A percentile compares a stretch with the other conserved stretches of the same genome.
Evolutionary conservation across 1,140 invertebrate species (phyloP).

Genomic region (Nautilus pompilius): DNA sequence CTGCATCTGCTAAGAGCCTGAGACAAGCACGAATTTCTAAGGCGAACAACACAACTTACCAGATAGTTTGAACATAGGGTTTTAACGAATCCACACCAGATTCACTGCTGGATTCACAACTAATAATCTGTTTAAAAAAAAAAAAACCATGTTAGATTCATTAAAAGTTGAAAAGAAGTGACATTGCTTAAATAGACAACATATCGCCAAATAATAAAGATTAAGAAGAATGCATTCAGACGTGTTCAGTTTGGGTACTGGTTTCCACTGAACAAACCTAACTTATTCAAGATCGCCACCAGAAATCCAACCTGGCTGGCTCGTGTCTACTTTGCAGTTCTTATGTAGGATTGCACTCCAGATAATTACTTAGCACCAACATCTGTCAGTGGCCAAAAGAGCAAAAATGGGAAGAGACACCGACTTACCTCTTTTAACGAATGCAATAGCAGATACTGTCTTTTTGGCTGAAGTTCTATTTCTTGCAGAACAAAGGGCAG

Average conservation of each 20-base stretch:
- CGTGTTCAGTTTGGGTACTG: no score
- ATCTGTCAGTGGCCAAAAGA: no score
- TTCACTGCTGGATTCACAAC: constrained; percentile 76
- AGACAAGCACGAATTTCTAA: neutral
- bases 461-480: constrained; percentile 85
- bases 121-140: constrained; percentile 69
- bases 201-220: neutral
- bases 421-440: constrained; percentile 87
- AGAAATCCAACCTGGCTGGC: no score
- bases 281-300: no score
- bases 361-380: no score
- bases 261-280: no score
- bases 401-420: neutral
- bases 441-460: constrained; percentile 94
- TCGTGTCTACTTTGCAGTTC: no score
- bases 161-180: neutral
- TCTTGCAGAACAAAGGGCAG: constrained; percentile 92
- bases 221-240: neutral
- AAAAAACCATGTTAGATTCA: neutral
- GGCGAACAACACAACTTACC: constrained; percentile 40
- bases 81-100: constrained; percentile 75
- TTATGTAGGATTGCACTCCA: no score
- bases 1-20: no score
- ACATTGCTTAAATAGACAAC: neutral
- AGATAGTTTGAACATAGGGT: constrained; percentile 77